Percentiles rank a stretch among this genome's conserved stretches.
phyloP scores from a whole-genome alignment of 2,113 vertebrate genomes.

The Phycodurus eques region DNA sequence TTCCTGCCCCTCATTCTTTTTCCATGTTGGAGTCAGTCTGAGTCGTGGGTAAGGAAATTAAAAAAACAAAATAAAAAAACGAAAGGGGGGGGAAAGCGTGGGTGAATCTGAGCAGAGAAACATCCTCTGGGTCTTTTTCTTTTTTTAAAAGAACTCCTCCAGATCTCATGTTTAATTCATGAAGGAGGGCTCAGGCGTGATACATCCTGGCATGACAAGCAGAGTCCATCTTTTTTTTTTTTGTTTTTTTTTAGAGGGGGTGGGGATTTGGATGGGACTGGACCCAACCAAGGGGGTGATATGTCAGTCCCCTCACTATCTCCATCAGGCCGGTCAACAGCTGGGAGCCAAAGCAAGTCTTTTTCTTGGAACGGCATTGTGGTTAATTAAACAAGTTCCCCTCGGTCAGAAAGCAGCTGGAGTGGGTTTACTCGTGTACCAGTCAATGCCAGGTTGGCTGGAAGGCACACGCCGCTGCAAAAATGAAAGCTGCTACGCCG shows the following conservation, averaged over 20 bases:
- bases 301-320: slow-evolving; percentile 53
- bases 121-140: slow-evolving; percentile 77
- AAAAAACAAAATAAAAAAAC: slow-evolving; percentile 39
- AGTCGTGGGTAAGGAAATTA: slow-evolving; percentile 52
- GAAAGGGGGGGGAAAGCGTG: slow-evolving; percentile 69
- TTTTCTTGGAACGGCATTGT: slow-evolving; percentile 68
- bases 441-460: slow-evolving; percentile 68
- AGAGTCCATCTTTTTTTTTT: slow-evolving; percentile 70
- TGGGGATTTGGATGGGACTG: slow-evolving; percentile 60
- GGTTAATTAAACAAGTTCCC: slow-evolving; percentile 72
- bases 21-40: slow-evolving; percentile 69
- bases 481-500: slow-evolving; percentile 55
- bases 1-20: slow-evolving; percentile 35
- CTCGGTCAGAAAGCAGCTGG: slow-evolving; percentile 72
- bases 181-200: slow-evolving; percentile 69
- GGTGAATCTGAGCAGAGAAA: slow-evolving; percentile 77
- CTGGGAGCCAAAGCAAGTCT: slow-evolving; percentile 57
- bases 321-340: slow-evolving; percentile 65
- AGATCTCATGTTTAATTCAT: slow-evolving; percentile 80
- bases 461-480: slow-evolving; percentile 64
- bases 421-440: slow-evolving; percentile 67
- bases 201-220: slow-evolving; percentile 74
- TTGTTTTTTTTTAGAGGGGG: slow-evolving; percentile 17
- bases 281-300: slow-evolving; percentile 50
- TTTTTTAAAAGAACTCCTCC: slow-evolving; percentile 77